Base-by-base conservation (phyloP, 2,888 invertebrate species). In the Xylocampa areola region DNA sequence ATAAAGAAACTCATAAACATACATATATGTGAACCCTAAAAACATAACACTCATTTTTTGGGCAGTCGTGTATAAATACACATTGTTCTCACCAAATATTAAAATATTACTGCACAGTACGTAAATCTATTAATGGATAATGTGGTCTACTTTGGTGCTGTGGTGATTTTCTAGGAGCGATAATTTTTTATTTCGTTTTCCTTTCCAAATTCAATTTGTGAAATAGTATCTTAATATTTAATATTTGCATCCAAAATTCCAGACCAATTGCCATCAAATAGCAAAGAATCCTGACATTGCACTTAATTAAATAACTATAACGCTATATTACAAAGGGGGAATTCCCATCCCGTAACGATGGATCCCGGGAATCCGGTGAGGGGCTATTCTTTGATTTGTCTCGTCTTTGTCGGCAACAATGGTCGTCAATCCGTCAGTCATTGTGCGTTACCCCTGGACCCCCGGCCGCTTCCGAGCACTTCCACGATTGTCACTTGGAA, bases 381-480 rank as follows among this genome's bases (percentile, higher is more conserved):
- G 68, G 78, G 68, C 74, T 68, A 76, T 82, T 82, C 81, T 81
- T 80, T 81, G 82, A 84, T 84, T 85, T 84, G 82, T 85, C 82
- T 81, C 79, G 77, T 79, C 83, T 85, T 73, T 75, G 73, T 68
- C 43, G 69, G 64, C 67, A 66, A 80, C 83, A 86, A 84, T 83
- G 75, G 81, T 70, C 82, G 81, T 76, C 84, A 80, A 85, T 86
- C 84, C 78, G 83, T 85, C 87, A 81, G 70, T 80, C 77, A 79
- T 84, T 84, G 86, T 84, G 68, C 57, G 40, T 52, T 57, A 60
- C 32, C 58, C 55, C 32, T 27, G 36, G 14, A 68, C 68, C 72
- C 68, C 61, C 62, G 53, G 21, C 65, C 54, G 64, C 72, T 81
- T 79, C 77, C 78, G 75, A 78, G 63, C 76, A 76, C 70, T 73